phyloP scores from a whole-genome alignment of 2,113 vertebrate genomes.

The Eudyptes chrysolophus region DNA sequence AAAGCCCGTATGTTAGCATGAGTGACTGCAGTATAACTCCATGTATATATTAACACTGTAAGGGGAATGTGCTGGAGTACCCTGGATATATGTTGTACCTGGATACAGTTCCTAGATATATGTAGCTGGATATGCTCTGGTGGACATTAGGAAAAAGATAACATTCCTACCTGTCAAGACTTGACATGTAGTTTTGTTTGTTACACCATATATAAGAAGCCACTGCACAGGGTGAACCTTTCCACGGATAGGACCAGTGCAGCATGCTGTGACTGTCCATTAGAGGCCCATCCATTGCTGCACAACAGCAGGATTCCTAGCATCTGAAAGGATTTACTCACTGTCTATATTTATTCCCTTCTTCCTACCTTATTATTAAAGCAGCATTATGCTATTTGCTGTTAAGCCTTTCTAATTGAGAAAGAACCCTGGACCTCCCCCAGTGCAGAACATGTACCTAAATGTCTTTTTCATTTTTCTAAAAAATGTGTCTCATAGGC shows the following conservation, averaged over 20 bases:
- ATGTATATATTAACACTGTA: background rate
- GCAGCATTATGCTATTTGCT: background rate
- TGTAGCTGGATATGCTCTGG: background rate
- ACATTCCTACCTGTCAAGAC: background rate
- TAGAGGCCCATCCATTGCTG: background rate
- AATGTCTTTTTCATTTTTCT: background rate
- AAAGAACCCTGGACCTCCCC: background rate
- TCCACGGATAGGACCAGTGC: background rate
- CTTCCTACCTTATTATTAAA: background rate
- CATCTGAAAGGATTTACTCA: background rate
- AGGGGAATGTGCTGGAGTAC: background rate
- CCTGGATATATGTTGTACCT: background rate
- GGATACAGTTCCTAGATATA: background rate
- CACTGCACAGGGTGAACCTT: background rate
- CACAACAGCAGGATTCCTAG: background rate
- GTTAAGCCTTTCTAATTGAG: background rate
- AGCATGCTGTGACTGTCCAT: background rate
- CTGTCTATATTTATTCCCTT: background rate
- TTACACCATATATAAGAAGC: background rate
- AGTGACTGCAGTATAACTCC: background rate
- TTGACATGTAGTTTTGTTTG: background rate
- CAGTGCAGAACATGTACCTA: background rate
- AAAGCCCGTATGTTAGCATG: background rate
- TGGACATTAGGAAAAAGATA: background rate
- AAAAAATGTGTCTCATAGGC: background rate